These are phyloP conservation scores for Coenobita brevimanus DNA, from an alignment of 1,140 invertebrate species.

Conservation along the genomic window DNA sequence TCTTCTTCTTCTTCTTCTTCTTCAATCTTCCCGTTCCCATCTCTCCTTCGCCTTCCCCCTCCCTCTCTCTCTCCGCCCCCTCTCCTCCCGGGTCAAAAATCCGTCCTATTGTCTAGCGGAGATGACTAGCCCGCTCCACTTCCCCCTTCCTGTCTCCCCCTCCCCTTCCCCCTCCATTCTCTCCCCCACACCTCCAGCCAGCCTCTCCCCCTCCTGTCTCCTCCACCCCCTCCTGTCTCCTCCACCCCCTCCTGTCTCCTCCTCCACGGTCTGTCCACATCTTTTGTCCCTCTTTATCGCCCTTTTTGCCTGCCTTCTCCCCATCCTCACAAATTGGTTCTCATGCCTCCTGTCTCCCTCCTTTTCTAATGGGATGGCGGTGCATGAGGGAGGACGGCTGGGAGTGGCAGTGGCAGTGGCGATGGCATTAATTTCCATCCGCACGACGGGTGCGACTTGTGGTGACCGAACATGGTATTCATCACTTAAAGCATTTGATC, in stretches of 20 bases:
- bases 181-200: too few relatives aligned
- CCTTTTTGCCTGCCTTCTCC: conserved; percentile 9
- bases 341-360: background rate
- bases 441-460: too few relatives aligned
- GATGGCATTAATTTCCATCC: background rate
- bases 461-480: too few relatives aligned
- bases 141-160: background rate
- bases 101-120: too few relatives aligned
- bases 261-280: conserved; percentile 8
- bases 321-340: background rate
- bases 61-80: too few relatives aligned
- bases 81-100: too few relatives aligned
- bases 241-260: background rate
- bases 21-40: background rate
- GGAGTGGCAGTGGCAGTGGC: background rate
- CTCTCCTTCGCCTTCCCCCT: background rate
- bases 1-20: background rate
- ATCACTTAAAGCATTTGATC: too few relatives aligned
- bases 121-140: background rate
- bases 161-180: too few relatives aligned
- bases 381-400: background rate
- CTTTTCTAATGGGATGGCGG: background rate
- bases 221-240: too few relatives aligned
- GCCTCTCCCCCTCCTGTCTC: background rate
- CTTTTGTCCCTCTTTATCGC: background rate